These are phyloP conservation scores for Muscidifurax raptorellus DNA, from an alignment of 1,140 invertebrate species.

Conservation along the genomic window DNA sequence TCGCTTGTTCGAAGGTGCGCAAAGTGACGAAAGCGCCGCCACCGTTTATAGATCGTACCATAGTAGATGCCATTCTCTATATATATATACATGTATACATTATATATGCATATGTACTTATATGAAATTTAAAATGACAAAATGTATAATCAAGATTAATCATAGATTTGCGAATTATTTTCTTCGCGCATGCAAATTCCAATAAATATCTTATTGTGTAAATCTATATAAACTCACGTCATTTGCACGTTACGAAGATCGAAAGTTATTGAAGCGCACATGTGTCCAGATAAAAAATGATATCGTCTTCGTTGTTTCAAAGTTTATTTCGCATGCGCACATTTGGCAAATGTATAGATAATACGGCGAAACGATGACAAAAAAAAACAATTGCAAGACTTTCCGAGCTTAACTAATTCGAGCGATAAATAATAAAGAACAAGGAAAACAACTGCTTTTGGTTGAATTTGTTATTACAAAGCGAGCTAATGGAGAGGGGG, in stretches of 20 bases:
- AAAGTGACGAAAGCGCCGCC: conserved; percentile 40
- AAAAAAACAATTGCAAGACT: background rate
- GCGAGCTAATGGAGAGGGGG: too few species aligned
- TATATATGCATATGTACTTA: too few species aligned
- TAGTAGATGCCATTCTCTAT: conserved; percentile 31
- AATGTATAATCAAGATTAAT: too few species aligned
- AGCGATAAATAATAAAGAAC: background rate
- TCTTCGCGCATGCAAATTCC: too few species aligned
- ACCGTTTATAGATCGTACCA: conserved; percentile 27
- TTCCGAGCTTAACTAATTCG: background rate
- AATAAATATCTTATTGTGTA: too few species aligned
- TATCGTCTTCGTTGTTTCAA: background rate
- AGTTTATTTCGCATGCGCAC: background rate
- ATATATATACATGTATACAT: background rate
- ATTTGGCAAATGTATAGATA: background rate
- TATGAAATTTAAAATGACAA: too few species aligned
- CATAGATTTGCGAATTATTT: too few species aligned
- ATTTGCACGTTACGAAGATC: background rate
- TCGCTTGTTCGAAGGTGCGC: conserved; percentile 41
- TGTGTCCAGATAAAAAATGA: background rate
- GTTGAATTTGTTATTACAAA: background rate
- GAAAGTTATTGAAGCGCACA: background rate
- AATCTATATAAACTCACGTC: background rate
- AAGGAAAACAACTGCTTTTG: background rate
- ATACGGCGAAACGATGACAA: too few species aligned